Base-by-base conservation (phyloP, 2,113 vertebrate species). In the Orthonyx spaldingii region DNA sequence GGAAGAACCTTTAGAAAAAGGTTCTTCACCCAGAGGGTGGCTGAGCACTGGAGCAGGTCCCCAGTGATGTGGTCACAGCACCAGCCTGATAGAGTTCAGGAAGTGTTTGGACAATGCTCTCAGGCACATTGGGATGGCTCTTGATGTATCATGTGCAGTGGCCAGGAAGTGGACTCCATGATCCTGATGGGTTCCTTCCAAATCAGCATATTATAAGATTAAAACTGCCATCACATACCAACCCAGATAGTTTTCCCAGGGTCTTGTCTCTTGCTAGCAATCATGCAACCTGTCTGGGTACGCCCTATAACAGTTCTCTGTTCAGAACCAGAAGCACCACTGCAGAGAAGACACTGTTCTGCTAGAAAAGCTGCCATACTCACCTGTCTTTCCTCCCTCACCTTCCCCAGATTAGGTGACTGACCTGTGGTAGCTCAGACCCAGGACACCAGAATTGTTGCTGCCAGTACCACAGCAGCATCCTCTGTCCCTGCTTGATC, bases 401-500 rank as follows among this genome's bases (percentile, higher is more conserved):
- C 4, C 13, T 24, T 23, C 22, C 32, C 41, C 17, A 0, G 0
- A 6, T 42, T 12, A 60, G 20, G 49, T 55, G 55, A 65, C 5
- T 1, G 1, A n/a, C 28, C 16, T 47, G 23, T 13, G 14, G 15
- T 37, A 91, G 76, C 32, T 74, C n/a, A 84, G 14, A 77, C 5
- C 18, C 39, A 35, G 16, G 23, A 18, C 19, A 52, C 0, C 52
- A 15, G 7, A 77, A 71, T 7, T n/a, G 28, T 2, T 61, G 32
- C 72, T 89, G 46, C 13, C n/a, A 37, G 37, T 24, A 32, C 32
- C 46, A 93, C 20, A 49, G n/a, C 53, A 80, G 30, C 27, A 83
- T 18, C 39, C 26, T 68, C 57, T 89, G 26, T 10, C 46, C 57
- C 68, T 80, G 19, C 37, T 39, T 3, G 1, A 56, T 56, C 44